These are phyloP conservation scores for Corythoichthys intestinalis DNA, from an alignment of 2,113 vertebrate species.

Conservation along the genomic window DNA sequence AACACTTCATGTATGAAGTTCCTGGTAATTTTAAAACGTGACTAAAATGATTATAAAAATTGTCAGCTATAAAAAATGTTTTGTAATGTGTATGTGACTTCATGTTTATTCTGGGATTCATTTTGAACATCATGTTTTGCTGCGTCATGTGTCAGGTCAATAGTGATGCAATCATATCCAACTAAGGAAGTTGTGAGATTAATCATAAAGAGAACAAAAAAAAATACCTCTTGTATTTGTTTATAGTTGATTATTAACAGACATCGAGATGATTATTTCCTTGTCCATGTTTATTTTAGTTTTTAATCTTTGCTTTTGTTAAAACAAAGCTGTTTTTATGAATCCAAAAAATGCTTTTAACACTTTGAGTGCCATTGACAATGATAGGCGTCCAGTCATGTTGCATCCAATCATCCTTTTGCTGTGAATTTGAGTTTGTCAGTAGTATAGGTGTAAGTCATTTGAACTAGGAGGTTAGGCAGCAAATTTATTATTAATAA, in stretches of 20 bases:
- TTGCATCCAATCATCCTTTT: no score
- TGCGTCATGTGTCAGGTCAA: neutral
- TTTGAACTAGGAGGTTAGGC: no score
- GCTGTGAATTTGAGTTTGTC: no score
- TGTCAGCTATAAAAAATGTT: neutral
- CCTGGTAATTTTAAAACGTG: neutral
- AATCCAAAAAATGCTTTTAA: no score
- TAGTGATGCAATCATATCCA: neutral
- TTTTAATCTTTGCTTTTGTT: neutral
- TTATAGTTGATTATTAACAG: conserved; percentile 9
- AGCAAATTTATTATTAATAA: no score
- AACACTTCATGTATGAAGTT: neutral
- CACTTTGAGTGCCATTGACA: no score
- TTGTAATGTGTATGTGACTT: neutral
- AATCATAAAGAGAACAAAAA: neutral
- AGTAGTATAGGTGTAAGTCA: no score
- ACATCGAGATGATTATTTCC: neutral
- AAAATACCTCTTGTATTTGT: no score
- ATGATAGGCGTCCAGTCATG: no score
- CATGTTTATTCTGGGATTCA: neutral
- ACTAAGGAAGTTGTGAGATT: neutral
- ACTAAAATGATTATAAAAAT: neutral
- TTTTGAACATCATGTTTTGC: neutral
- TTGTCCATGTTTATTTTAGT: neutral
- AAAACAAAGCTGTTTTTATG: neutral